These are phyloP conservation scores for Sebastes miniatus DNA, from an alignment of 2,797 vertebrate genomes.

Conservation along the genomic window DNA sequence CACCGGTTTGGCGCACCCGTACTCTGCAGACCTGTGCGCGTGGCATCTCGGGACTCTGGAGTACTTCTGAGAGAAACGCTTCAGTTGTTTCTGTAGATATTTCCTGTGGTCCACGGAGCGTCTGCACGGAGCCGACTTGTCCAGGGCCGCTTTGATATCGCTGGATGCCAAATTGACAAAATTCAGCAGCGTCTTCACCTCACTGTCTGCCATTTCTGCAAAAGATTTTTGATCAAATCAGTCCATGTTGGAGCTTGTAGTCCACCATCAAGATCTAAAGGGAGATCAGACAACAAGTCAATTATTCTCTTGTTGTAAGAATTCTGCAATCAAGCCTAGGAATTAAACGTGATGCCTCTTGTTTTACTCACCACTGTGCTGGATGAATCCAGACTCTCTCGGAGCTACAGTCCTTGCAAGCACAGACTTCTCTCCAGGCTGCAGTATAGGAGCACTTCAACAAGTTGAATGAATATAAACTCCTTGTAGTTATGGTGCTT, in stretches of 20 bases:
- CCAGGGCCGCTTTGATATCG: conserved; percentile 97
- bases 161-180: conserved; percentile 98
- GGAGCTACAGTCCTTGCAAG: conserved; percentile 71
- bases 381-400: conserved; percentile 50
- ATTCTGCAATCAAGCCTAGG: not conserved
- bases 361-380: conserved; percentile 59
- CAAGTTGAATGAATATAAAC: conserved; percentile 98
- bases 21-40: conserved; percentile 77
- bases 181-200: conserved; percentile 96
- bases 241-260: conserved; percentile 57
- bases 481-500: conserved; percentile 93
- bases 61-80: conserved; percentile 95
- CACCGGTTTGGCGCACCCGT: conserved; percentile 67
- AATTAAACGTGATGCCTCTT: not conserved
- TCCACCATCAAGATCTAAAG: conserved; percentile 48
- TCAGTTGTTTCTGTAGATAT: conserved; percentile 97
- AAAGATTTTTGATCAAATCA: conserved; percentile 22
- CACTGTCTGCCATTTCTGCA: conserved; percentile 92
- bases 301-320: not conserved
- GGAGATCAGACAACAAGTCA: not conserved
- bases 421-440: conserved; percentile 75
- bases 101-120: conserved; percentile 98
- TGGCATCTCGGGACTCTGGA: conserved; percentile 89
- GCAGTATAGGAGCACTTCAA: conserved; percentile 88
- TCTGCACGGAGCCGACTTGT: conserved; percentile 96